Evolutionary conservation across 2,113 vertebrate species (phyloP), one percentile per base, ranked within the genome.

Genomic region (Electrona antarctica): DNA sequence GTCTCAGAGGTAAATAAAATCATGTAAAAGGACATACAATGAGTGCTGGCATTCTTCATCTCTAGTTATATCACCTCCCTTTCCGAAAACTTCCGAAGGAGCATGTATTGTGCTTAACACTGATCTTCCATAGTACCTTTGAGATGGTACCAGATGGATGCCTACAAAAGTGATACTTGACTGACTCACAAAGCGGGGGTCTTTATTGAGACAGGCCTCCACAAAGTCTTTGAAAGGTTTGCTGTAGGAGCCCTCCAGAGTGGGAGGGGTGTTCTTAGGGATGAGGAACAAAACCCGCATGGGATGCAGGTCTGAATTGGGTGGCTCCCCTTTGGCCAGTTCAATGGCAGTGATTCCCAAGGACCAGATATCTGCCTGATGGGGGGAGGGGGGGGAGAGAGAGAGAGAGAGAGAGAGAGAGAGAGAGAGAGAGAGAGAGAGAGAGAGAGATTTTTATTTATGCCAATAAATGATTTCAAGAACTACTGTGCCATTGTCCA

Each of bases 201-300:
- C 98, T 92, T 99, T 99, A 84, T 99, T 99, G 85, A 99, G 93
- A 87, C 98, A 99, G 54, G 96, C 96, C 84, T 99, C 96, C 82
- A 99, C 96, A 83, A 99, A 99, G 80, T 99, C 98, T 85, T 98
- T 99, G 86, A 99, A 99, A 50, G 97, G 96, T 81, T 97, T 99
- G 94, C 98, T 98, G 92, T 99, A 95, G 62, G 95, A 94, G 54
- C 98, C 98, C 75, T 99, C 97, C 65, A 99, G 91, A 1, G 96
- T 95, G 48, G 98, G 98, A 5, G 98, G 98, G 84, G 94, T 98
- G 84, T 99, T 99, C 91, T 99, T 99, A 11, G 98, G 98, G 64
- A 99, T 99, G 76, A 99, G 92, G 84, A 99, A 99, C 57, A 99
- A 93, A 83, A 99, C 98, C 3, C 98, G 96, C 98, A 99, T 99